Evolutionary conservation across 2,888 invertebrate genomes (phyloP).

Genomic region (Philereme transversata): DNA sequence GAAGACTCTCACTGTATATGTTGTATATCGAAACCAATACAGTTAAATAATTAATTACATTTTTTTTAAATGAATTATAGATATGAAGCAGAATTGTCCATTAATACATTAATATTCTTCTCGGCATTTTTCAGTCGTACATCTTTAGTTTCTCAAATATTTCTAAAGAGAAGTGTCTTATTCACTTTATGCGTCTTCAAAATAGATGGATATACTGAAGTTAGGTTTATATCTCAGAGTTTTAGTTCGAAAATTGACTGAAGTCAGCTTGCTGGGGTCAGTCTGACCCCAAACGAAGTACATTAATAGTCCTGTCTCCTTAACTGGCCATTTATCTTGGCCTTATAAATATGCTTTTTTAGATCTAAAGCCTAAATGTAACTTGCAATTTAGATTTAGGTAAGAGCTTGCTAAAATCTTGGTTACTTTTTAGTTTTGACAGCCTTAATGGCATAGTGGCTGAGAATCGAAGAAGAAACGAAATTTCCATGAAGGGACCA

Average conservation of each 20-base stretch:
- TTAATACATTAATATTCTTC: neutral
- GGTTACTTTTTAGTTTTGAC: too few relatives aligned
- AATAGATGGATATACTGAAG: neutral
- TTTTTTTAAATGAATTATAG: too few relatives aligned
- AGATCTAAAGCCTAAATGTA: neutral
- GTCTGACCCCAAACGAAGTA: conserved; percentile 5
- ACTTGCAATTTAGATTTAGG: too few relatives aligned
- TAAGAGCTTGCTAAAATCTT: too few relatives aligned
- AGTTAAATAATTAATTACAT: too few relatives aligned
- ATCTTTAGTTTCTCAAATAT: neutral
- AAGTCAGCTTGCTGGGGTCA: conserved; percentile 28
- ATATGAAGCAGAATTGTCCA: too few relatives aligned
- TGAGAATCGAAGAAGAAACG: too few relatives aligned
- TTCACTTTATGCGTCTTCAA: neutral
- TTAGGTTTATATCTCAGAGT: neutral
- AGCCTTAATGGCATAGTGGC: too few relatives aligned
- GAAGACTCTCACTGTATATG: too few relatives aligned
- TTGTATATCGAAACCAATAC: too few relatives aligned
- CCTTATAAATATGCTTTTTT: conserved; percentile 25
- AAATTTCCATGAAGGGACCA: too few relatives aligned
- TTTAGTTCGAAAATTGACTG: conserved; percentile 6
- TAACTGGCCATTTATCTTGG: conserved; percentile 28
- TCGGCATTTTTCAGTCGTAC: neutral
- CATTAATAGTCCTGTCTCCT: conserved; percentile 22
- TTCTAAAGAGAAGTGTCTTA: neutral